Conservation (phyloP, 2,113 vertebrate species). For the Percopsis transmontana region DNA sequence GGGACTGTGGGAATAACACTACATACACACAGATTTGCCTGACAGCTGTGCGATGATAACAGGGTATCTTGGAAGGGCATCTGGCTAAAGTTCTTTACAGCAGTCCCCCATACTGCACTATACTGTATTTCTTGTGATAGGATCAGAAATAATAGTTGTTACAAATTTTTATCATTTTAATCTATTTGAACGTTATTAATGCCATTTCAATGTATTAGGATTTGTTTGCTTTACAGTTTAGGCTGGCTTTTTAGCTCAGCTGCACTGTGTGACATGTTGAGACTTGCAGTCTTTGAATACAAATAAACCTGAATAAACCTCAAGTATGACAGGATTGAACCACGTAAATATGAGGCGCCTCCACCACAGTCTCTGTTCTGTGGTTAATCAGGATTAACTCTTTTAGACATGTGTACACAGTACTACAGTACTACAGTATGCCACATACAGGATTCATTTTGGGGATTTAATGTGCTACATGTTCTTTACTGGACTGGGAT, state of each 20-base stretch:
- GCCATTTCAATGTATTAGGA: not conserved
- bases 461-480: conserved; percentile 28
- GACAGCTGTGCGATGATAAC: conserved; percentile 38
- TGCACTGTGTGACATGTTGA: not conserved
- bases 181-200: not conserved
- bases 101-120: not conserved
- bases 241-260: not conserved
- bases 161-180: not conserved
- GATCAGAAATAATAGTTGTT: not conserved
- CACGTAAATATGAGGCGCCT: conserved; percentile 4
- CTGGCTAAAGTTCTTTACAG: conserved; percentile 2
- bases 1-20: too few species aligned
- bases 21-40: conserved; percentile 17
- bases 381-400: conserved; percentile 34
- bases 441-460: conserved; percentile 26
- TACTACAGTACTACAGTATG: conserved; percentile 18
- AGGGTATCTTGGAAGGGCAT: conserved; percentile 43
- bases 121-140: not conserved
- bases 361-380: conserved; percentile 4
- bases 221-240: not conserved
- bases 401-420: conserved; percentile 6
- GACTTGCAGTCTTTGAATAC: not conserved
- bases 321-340: not conserved
- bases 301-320: not conserved
- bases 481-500: conserved; percentile 15